These are phyloP conservation scores for Uloborus diversus DNA, from an alignment of 1,140 invertebrate species.

Conservation along the genomic window DNA sequence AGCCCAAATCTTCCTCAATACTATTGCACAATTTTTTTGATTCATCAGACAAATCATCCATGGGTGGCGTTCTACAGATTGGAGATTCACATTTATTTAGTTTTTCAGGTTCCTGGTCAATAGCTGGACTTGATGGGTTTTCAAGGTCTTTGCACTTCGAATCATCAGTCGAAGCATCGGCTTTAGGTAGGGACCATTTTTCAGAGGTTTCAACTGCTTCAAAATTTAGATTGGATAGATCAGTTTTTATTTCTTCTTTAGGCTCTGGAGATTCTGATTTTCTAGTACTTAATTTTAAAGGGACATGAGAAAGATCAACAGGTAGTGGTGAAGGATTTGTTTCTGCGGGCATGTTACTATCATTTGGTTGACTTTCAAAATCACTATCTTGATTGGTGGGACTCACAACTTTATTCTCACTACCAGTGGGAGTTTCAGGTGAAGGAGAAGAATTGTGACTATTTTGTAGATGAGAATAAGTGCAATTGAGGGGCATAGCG, in stretches of 20 bases:
- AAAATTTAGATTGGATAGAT: conserved; percentile 30
- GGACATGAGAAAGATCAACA: conserved; percentile 43
- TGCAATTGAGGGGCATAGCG: conserved; percentile 35
- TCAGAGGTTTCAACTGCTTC: conserved; percentile 21
- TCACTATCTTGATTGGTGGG: not conserved
- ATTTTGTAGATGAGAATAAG: conserved; percentile 40
- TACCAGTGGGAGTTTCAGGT: conserved; percentile 1
- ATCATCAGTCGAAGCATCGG: not conserved
- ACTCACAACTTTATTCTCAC: not conserved
- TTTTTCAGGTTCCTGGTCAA: not conserved
- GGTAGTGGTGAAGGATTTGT: conserved; percentile 26
- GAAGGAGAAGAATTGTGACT: conserved; percentile 21
- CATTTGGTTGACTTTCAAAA: not conserved
- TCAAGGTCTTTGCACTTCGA: not conserved
- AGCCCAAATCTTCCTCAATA: conserved; percentile 58
- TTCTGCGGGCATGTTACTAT: conserved; percentile 7
- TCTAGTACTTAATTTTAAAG: conserved; percentile 14
- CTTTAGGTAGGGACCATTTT: conserved; percentile 39
- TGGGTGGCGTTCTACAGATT: conserved; percentile 30
- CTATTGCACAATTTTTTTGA: conserved; percentile 55
- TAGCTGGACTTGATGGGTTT: not conserved
- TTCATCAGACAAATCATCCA: conserved; percentile 52
- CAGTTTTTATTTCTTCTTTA: conserved; percentile 22
- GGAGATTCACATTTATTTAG: conserved; percentile 23
- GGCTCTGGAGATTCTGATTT: conserved; percentile 19